A percentile compares a stretch with the other conserved stretches of the same genome.
Conservation (phyloP, 2,797 vertebrate species). For the Siniperca undulata region DNA sequence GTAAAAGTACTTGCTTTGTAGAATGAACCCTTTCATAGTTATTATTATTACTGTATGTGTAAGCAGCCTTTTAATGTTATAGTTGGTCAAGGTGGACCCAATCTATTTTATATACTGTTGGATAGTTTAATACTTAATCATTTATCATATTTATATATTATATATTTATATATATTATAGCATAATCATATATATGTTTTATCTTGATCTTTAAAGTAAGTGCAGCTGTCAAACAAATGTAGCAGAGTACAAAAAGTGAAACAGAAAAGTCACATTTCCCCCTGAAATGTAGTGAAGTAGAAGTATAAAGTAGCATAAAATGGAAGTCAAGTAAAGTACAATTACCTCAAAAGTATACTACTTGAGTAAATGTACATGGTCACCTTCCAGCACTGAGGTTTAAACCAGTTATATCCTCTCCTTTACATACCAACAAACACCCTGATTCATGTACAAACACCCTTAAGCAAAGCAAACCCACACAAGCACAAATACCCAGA, state of each 20-base stretch:
- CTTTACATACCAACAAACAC: slow-evolving; percentile 22
- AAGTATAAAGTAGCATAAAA: not conserved
- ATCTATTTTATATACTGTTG: not conserved
- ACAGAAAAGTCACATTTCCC: not conserved
- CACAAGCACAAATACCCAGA: not conserved
- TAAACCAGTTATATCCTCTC: slow-evolving; percentile 10
- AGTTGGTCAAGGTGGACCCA: fast-evolving
- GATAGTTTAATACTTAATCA: not conserved
- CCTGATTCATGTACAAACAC: slow-evolving; percentile 17
- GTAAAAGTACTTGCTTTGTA: not conserved
- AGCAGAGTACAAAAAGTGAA: not conserved
- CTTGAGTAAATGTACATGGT: not conserved
- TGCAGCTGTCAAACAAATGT: not conserved
- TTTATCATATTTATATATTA: not conserved
- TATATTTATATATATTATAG: too few species aligned
- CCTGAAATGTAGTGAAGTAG: not conserved
- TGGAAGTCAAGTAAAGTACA: not conserved
- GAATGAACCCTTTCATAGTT: not conserved
- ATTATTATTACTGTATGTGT: not conserved
- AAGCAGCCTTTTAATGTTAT: not conserved
- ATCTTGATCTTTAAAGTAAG: not conserved
- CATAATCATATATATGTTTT: not conserved
- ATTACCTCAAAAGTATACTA: not conserved
- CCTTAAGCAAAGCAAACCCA: not conserved
- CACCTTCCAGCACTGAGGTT: not conserved